Evolutionary conservation across 2,888 invertebrate genomes (phyloP).

Genomic region (Antitype chi): DNA sequence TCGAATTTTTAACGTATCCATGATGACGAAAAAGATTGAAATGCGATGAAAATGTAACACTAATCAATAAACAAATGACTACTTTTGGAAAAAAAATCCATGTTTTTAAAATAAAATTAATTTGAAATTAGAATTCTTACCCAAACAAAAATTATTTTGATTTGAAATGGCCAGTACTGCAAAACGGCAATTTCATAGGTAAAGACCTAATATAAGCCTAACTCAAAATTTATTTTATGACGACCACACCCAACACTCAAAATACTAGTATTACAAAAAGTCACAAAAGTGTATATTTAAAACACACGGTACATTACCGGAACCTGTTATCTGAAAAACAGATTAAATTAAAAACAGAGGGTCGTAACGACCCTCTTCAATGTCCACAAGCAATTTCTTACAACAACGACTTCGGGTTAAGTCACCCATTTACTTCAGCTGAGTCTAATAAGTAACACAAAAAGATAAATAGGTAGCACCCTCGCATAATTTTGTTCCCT

Average conservation of each 20-base stretch:
- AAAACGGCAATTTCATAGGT: too few species aligned
- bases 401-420: conserved; percentile 52
- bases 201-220: too few species aligned
- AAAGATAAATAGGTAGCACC: conserved; percentile 42
- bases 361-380: conserved; percentile 60
- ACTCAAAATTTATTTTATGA: neutral
- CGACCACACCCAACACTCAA: neutral
- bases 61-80: too few species aligned
- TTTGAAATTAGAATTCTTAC: too few species aligned
- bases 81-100: too few species aligned
- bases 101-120: too few species aligned
- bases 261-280: neutral
- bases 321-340: conserved; percentile 44
- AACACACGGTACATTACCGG: conserved; percentile 29
- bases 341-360: conserved; percentile 60
- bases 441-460: conserved; percentile 58
- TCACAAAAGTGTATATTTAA: conserved; percentile 13
- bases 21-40: too few species aligned
- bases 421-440: conserved; percentile 62
- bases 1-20: too few species aligned
- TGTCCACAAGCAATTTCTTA: conserved; percentile 61
- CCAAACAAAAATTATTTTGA: too few species aligned
- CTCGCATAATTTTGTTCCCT: conserved; percentile 28
- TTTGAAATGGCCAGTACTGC: too few species aligned
- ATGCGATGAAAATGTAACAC: too few species aligned